Evolutionary conservation across 2,888 invertebrate species (phyloP), one percentile per base, ranked within the genome.

Genomic region (Pteria penguin): DNA sequence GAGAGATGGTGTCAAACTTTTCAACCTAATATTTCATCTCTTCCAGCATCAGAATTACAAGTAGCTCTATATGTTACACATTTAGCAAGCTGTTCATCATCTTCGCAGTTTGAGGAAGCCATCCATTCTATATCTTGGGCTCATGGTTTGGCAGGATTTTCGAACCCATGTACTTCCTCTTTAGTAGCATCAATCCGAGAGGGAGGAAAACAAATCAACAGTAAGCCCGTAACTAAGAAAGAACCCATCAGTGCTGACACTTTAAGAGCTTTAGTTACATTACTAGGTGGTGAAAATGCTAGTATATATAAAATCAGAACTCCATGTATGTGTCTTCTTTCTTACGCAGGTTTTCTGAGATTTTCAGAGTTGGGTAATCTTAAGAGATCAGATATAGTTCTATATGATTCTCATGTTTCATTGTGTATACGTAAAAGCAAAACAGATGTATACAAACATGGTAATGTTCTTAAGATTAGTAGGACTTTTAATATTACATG

Each of bases 191-290:
- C 5, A 8, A 22, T 57, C 8, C 11, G 22, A 57, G 62, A 62
- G 18, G 62, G 1, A 14, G 62, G 26, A 11, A 14, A 18, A 1
- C 1, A 29, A 22, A 27, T 26, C 24, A 27, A 11, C 8, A 24
- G 29, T 8, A 62, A 32, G 31, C 31, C 29, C 8, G 62, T 62
- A 5, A 11, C 8, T 62, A n/a, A 27, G 1, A 70, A 29, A 45
- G 70, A 70, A 52, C 70, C 70, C 22, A 70, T 70, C 29, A 61
- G 45, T 18, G 27, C 62, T n/a, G 29, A 70, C 5, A 60, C 52
- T 26, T 61, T 61, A 22, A 4, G 29, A 2, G 33, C 29, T n/a
- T 2, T 68, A n/a, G 68, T 68, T 26, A 4, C 1, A 2, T 11
- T 5, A 55, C 57, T 29, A 55, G 68, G 57, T 11, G 1, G 57